Conservation (phyloP, 2,888 invertebrate species). For the Pachydiplax longipennis region DNA sequence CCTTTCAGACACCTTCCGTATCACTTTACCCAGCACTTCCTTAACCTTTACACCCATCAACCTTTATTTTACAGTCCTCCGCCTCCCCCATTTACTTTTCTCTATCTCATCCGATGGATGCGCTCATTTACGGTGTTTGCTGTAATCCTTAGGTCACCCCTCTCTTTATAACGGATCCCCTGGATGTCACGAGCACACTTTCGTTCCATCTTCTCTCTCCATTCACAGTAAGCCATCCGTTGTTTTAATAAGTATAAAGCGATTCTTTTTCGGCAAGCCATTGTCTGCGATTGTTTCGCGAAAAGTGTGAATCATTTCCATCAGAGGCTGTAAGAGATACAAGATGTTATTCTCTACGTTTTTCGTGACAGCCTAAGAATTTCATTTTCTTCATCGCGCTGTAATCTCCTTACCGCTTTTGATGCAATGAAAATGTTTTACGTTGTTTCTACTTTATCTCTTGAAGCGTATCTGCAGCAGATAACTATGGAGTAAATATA, state of each 20-base stretch:
- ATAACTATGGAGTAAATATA: no score
- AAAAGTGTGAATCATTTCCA: background rate
- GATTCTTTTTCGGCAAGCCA: background rate
- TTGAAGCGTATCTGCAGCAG: no score
- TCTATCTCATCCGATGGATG: background rate
- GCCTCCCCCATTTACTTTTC: background rate
- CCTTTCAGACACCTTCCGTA: background rate
- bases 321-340: no score
- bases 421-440: no score
- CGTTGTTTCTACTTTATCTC: no score
- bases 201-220: background rate
- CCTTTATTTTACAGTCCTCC: background rate
- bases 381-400: no score
- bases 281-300: background rate
- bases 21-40: background rate
- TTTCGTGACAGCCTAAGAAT: no score
- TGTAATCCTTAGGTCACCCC: background rate
- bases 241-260: background rate
- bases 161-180: background rate
- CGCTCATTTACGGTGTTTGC: background rate
- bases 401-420: no score
- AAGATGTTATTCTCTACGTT: no score
- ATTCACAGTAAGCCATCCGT: background rate
- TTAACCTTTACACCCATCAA: background rate
- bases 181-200: background rate